Evolutionary conservation across 2,113 vertebrate species (phyloP).

Genomic region (Pseudopodoces humilis): DNA sequence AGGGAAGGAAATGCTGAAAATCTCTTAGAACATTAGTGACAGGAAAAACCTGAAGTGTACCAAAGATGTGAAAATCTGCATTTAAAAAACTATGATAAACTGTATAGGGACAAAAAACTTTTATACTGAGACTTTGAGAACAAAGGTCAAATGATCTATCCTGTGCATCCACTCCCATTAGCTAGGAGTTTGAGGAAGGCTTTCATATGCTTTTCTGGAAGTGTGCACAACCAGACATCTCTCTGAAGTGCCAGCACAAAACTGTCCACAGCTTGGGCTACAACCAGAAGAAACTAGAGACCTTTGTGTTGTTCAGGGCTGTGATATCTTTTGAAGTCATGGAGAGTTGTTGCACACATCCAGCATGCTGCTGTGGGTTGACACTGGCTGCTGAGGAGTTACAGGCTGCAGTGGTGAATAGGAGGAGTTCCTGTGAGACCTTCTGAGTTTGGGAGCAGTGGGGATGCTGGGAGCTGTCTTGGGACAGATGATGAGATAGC

Average conservation of each 20-base stretch:
- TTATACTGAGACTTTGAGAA: neutral
- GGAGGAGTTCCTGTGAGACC: neutral
- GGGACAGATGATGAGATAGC: neutral
- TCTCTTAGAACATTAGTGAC: neutral
- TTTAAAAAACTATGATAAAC: neutral
- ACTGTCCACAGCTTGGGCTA: neutral
- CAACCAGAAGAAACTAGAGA: neutral
- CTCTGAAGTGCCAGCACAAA: neutral
- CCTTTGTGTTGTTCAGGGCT: accelerated
- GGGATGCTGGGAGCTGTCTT: neutral
- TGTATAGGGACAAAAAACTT: neutral
- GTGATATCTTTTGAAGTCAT: accelerated
- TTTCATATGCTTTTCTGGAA: neutral
- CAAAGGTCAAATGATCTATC: neutral
- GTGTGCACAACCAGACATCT: neutral
- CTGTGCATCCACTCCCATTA: neutral
- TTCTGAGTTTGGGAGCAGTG: neutral
- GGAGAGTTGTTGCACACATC: neutral
- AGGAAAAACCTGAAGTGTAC: neutral
- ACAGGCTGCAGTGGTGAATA: accelerated
- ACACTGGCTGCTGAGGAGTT: neutral
- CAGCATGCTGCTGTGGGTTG: neutral
- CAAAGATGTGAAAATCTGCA: neutral
- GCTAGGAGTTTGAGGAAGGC: neutral
- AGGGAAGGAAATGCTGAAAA: neutral